Evolutionary conservation across 2,888 invertebrate genomes (phyloP), one percentile per base, ranked within the genome.

Genomic region (Tipula unca): DNA sequence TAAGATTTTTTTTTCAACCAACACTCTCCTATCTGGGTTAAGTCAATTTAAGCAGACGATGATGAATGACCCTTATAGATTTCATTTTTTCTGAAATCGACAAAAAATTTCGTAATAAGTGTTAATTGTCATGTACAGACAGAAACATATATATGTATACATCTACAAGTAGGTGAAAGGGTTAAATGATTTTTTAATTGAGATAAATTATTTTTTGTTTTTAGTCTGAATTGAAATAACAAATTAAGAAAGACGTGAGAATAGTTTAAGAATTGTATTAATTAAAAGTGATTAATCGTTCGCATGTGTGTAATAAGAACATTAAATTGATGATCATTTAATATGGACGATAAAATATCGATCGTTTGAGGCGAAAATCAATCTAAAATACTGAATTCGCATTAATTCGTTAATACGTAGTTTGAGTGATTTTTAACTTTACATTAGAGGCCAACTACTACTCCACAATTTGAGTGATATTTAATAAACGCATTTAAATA

Each of bases 111-210:
- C 10, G 10, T 69, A 69, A 20, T 69, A 69, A 25, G 69, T 69
- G 69, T 69, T 69, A 69, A 69, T 69, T 69, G 69, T 69, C 69
- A 25, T 25, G 69, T 8, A 69, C 25, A 39, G 13, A 54, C 48
- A 6, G 48, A 39, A 10, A 39, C 10, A 39, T 8, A 39, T 10
- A 35, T 6, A 35, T 35, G 13, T 1, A 39, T 5, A 39, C 39
- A 13, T 6, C 39, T n/a, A 48, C 17, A 17, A 25, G 1, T 25
- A 69, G 69, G 69, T 69, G 69, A 69, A 69, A 69, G 69, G 69
- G 69, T 69, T 69, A 69, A 69, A 69, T 69, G 69, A 69, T 69
- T 25, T 69, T 48, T 69, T 69, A 69, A 69, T 69, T 69, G 69
- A 25, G 69, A 69, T 69, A 69, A 69, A 10, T 69, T 69, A 69